Base-by-base conservation (phyloP, 2,797 vertebrate species). In the Tympanoctomys barrerae region DNA sequence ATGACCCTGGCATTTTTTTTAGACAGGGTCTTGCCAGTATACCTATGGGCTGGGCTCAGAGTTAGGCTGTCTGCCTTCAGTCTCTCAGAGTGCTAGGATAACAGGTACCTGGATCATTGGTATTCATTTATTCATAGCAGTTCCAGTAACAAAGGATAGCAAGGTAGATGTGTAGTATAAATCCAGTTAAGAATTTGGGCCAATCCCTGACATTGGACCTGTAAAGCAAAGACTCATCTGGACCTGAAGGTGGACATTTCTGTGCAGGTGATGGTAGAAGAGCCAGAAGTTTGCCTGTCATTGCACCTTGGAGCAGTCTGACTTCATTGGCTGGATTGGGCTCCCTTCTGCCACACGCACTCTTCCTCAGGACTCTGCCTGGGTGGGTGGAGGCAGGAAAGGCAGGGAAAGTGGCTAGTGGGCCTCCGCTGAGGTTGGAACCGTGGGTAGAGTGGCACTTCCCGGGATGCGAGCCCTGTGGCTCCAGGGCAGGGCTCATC, bases 401-500 rank as follows among this genome's bases (percentile, higher is more conserved):
- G 83, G 87, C 66, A 46, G 59, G 24, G 36, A 92, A 64, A 31
- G 52, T 85, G 64, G 46, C 42, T 39, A 71, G 52, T 86, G 95
- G 91, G 94, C 3, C 54, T n/a, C 81, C 86, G 87, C 62, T 90
- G 93, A 90, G 66, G 49, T 75, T 46, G 36, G 71, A 62, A 18
- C 81, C n/a, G 39, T 42, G 77, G 59, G 79, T 91, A 84, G 82
- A 94, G 89, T 85, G 86, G 87, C 81, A 68, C 64, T 89, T 39
- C 62, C 42, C 81, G 36, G 81, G 73, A 19, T 90, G 46, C 92
- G 89, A 93, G 81, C 83, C 59, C 87, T 87, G 14, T 83, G 88
- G 96, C 91, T 95, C 95, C 94, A 39, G 89, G 94, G 87, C 81
- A 94, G 94, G 94, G 89, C 73, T 96, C 68, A 36, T 96, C 91